A percentile compares a stretch with the other conserved stretches of the same genome.
Conservation (phyloP, 2,888 invertebrate species). For the Carabus problematicus region DNA sequence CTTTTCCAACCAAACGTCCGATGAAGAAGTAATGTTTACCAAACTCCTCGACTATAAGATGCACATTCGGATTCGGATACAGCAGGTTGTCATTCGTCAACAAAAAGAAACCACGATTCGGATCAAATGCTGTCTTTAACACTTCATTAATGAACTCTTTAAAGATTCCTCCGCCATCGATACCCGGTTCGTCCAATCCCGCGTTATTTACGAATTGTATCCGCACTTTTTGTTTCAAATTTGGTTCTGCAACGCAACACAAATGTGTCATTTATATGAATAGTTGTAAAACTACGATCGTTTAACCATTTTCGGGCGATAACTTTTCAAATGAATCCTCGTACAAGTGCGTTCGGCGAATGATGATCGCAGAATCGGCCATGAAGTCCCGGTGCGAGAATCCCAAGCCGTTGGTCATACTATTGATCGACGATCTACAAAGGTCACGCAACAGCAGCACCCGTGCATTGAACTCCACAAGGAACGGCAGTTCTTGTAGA, state of each 20-base stretch:
- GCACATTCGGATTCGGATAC: conserved; percentile 95
- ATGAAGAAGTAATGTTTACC: conserved; percentile 93
- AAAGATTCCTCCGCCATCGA: conserved; percentile 97
- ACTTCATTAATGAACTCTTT: conserved; percentile 94
- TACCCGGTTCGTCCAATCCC: conserved; percentile 93
- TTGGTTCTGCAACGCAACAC: conserved; percentile 72
- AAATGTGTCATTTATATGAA: background rate
- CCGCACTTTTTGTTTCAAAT: conserved; percentile 82
- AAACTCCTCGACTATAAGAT: conserved; percentile 84
- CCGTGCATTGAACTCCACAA: conserved; percentile 89
- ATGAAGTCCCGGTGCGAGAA: conserved; percentile 55
- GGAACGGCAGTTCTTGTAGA: conserved; percentile 91
- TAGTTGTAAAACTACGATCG: conserved; percentile 49
- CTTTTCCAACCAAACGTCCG: conserved; percentile 92
- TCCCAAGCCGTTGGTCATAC: conserved; percentile 47
- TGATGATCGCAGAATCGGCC: conserved; percentile 65
- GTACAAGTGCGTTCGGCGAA: conserved; percentile 91
- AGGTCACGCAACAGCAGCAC: conserved; percentile 84
- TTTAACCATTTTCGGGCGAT: conserved; percentile 88
- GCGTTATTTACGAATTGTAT: conserved; percentile 90
- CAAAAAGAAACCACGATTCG: conserved; percentile 91
- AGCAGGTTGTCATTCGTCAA: conserved; percentile 90
- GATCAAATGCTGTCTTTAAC: conserved; percentile 94
- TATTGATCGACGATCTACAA: conserved; percentile 55
- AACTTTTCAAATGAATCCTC: conserved; percentile 97